phyloP scores from a whole-genome alignment of 64 coral and sea anemone species.

The Dendrophyllia cribrosa region DNA sequence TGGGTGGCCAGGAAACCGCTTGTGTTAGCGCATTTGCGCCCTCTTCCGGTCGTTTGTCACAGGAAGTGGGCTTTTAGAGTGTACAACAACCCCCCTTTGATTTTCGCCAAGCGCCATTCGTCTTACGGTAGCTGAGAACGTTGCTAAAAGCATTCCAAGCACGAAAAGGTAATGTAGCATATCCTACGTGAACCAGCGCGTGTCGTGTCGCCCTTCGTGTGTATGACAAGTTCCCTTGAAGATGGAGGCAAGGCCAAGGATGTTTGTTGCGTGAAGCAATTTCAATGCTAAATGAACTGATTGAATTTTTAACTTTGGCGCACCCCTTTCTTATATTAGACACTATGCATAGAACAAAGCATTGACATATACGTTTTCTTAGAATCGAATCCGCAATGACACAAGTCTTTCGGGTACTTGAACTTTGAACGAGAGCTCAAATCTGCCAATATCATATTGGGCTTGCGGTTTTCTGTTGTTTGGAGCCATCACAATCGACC shows the following conservation, averaged over 20 bases:
- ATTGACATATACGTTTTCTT: too few species aligned
- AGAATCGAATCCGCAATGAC: not conserved
- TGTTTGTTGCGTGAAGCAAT: too few species aligned
- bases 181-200: not conserved
- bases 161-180: not conserved
- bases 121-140: not conserved
- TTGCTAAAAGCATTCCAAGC: not conserved
- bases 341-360: too few species aligned
- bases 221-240: too few species aligned
- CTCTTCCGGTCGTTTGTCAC: conserved; percentile 33
- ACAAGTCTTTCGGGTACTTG: not conserved
- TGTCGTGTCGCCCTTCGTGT: not conserved
- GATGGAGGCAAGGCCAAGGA: too few species aligned
- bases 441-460: not conserved
- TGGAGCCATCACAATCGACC: not conserved
- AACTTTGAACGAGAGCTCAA: not conserved
- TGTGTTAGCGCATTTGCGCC: not conserved
- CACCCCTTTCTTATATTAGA: too few species aligned
- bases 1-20: conserved; percentile 7
- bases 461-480: not conserved
- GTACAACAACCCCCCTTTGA: not conserved
- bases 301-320: too few species aligned
- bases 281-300: too few species aligned
- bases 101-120: not conserved
- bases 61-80: conserved; percentile 24